Percentiles rank a stretch among this genome's conserved stretches.
phyloP scores from a whole-genome alignment of 2,797 vertebrate species.

The Macrochelys suwanniensis region DNA sequence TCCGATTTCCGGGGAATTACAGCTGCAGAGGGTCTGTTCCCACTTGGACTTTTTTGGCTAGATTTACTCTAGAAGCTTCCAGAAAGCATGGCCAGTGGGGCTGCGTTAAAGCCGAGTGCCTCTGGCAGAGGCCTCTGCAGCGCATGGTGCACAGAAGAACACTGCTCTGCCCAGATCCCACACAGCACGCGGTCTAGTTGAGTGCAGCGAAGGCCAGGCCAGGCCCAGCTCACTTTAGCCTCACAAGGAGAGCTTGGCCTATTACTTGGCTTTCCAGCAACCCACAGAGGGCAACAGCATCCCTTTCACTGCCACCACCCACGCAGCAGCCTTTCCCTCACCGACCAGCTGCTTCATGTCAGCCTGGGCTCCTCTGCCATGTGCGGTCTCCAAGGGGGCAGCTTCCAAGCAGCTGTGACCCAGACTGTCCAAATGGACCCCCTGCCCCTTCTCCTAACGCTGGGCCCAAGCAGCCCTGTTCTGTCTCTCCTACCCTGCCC shows the following conservation, averaged over 20 bases:
- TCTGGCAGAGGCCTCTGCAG: neutral
- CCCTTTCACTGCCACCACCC: neutral
- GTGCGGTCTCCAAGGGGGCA: neutral
- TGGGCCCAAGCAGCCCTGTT: neutral
- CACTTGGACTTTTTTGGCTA: neutral
- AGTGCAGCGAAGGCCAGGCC: neutral
- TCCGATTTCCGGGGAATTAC: neutral
- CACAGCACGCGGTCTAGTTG: neutral
- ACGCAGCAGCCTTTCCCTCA: neutral
- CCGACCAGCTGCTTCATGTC: neutral
- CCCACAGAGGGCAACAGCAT: neutral
- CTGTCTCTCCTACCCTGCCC: neutral
- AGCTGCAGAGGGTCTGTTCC: too few species aligned
- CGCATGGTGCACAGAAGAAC: neutral
- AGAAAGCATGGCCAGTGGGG: neutral
- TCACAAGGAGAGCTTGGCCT: neutral
- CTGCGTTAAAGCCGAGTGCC: neutral
- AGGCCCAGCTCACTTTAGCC: neutral
- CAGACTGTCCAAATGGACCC: neutral
- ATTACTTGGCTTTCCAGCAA: neutral
- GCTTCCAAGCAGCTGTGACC: neutral
- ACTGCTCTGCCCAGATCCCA: neutral
- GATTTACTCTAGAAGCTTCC: neutral
- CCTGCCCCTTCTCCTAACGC: neutral
- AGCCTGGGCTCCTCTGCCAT: neutral